These are phyloP conservation scores for Halesus radiatus DNA, from an alignment of 1,140 invertebrate species.

Conservation along the genomic window DNA sequence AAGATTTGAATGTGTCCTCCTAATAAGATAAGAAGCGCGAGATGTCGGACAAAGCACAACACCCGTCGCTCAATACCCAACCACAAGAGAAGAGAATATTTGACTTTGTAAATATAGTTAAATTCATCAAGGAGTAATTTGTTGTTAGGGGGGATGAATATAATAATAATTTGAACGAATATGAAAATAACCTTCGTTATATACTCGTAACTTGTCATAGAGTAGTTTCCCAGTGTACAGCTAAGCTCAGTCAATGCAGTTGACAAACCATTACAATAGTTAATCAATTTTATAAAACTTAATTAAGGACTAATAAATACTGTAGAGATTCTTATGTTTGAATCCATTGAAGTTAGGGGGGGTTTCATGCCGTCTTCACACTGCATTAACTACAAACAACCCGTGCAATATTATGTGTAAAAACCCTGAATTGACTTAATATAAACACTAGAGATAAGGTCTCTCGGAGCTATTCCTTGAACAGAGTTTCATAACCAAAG, in stretches of 20 bases:
- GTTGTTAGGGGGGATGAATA: constrained; percentile 5
- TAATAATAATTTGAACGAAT: constrained; percentile 12
- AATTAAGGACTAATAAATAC: too few species aligned
- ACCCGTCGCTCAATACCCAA: too few species aligned
- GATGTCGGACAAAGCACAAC: too few species aligned
- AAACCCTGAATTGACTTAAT: constrained; percentile 25
- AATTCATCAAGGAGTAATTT: background rate
- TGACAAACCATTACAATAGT: too few species aligned
- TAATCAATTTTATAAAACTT: too few species aligned
- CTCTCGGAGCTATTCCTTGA: background rate
- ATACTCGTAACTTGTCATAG: background rate
- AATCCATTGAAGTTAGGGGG: background rate
- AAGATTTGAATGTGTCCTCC: background rate
- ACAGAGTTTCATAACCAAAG: constrained; percentile 2
- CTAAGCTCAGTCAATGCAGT: background rate
- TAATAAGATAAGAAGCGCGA: background rate
- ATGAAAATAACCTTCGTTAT: background rate
- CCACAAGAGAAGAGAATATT: background rate
- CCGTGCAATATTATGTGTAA: constrained; percentile 33
- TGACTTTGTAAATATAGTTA: constrained; percentile 32
- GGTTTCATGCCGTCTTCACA: constrained; percentile 18
- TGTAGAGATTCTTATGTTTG: too few species aligned
- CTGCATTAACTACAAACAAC: constrained; percentile 22
- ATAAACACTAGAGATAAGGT: background rate
- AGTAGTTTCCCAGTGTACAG: constrained; percentile 4